Conservation (phyloP, 2,888 invertebrate genomes). For the Tiliacea aurago region DNA sequence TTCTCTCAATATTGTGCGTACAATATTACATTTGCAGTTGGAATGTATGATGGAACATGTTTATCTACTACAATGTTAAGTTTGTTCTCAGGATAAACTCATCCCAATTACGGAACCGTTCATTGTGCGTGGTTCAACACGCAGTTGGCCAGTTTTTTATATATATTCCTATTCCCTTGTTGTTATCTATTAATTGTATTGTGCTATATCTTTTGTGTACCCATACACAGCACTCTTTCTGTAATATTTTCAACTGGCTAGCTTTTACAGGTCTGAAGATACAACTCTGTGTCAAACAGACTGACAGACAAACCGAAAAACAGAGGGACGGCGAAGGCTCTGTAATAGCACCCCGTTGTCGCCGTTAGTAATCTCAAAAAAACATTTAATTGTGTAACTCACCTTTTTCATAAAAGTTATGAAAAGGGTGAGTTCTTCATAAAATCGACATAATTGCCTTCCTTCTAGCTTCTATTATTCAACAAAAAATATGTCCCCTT, state of each 20-base stretch:
- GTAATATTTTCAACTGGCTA: neutral
- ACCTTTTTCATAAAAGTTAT: neutral
- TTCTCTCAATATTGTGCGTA: too few species aligned
- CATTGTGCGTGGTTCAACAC: too few species aligned
- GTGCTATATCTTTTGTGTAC: too few species aligned
- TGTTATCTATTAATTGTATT: too few species aligned
- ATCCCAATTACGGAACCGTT: too few species aligned
- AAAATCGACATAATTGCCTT: neutral
- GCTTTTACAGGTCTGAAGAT: neutral
- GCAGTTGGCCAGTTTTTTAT: too few species aligned
- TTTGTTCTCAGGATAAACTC: too few species aligned
- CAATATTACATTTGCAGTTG: too few species aligned
- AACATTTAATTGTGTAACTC: neutral
- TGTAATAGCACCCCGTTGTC: neutral
- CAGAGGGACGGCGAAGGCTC: neutral
- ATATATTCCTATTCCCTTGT: too few species aligned
- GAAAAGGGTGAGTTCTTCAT: neutral
- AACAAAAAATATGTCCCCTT: neutral
- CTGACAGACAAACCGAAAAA: neutral
- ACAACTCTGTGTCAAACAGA: neutral
- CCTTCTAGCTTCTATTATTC: neutral
- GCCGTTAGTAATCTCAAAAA: neutral
- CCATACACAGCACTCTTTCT: too few species aligned
- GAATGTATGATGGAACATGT: too few species aligned
- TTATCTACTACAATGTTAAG: too few species aligned